Evolutionary conservation across 2,888 invertebrate species (phyloP).

Genomic region (Drosophila multiciliata): DNA sequence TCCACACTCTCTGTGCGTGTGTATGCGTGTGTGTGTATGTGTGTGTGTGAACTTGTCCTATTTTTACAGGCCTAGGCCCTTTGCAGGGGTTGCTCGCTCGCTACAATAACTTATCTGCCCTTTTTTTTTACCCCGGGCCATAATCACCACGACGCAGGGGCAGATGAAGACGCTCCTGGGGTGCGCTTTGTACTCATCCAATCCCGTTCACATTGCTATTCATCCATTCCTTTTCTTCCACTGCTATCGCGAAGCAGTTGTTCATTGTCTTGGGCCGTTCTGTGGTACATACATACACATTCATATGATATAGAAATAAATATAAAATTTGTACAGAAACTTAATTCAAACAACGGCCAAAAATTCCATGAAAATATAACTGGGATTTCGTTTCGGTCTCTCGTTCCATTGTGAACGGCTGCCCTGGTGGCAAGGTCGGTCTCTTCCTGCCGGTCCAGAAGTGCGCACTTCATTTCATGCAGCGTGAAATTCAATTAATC

Average conservation of each 20-base stretch:
- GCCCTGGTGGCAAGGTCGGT: conserved; percentile 44
- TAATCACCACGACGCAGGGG: conserved; percentile 66
- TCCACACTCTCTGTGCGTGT: conserved; percentile 39
- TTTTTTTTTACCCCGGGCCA: conserved; percentile 60
- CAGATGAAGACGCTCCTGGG: conserved; percentile 77
- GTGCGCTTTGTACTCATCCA: conserved; percentile 64
- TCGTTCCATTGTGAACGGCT: conserved; percentile 27
- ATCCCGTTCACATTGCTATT: conserved; percentile 23
- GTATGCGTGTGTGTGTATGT: conserved; percentile 37
- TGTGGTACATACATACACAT: conserved; percentile 64
- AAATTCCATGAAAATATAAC: conserved; percentile 49
- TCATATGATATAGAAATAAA: conserved; percentile 58
- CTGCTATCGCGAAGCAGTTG: conserved; percentile 63
- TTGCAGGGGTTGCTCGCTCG: conserved; percentile 76
- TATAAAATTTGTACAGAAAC: conserved; percentile 69
- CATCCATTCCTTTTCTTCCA: conserved; percentile 23
- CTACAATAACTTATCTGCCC: conserved; percentile 81
- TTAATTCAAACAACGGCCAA: conserved; percentile 48
- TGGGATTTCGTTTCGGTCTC: conserved; percentile 38
- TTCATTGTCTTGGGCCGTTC: conserved; percentile 70
- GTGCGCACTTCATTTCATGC: conserved; percentile 69
- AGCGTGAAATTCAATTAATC: conserved; percentile 83
- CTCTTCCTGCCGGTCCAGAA: conserved; percentile 37
- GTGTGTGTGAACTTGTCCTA: conserved; percentile 75
- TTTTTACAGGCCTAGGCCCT: conserved; percentile 65